These are phyloP conservation scores for Planiliza haematocheilus DNA, from an alignment of 2,113 vertebrate genomes.

Conservation along the genomic window DNA sequence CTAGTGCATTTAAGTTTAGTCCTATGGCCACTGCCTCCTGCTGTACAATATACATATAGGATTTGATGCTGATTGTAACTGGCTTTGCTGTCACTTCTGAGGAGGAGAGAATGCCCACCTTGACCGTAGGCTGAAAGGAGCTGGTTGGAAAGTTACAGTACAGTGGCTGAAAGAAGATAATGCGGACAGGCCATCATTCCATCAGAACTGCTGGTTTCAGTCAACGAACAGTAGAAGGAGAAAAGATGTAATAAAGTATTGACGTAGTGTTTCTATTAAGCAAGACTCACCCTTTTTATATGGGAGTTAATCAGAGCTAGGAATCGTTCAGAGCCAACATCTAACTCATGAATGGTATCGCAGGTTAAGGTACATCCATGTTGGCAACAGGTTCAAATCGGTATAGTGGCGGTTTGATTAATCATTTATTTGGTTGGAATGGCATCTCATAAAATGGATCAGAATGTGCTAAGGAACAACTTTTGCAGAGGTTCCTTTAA, in stretches of 20 bases:
- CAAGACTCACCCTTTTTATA: background rate
- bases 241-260: too few relatives aligned
- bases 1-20: background rate
- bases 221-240: too few relatives aligned
- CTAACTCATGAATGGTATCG: background rate
- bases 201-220: too few relatives aligned
- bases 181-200: too few relatives aligned
- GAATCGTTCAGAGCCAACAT: background rate
- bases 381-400: background rate
- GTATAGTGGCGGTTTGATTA: background rate
- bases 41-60: too few relatives aligned
- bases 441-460: too few relatives aligned
- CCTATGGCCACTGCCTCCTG: too few relatives aligned
- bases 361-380: background rate
- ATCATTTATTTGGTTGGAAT: too few relatives aligned
- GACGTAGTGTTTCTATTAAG: background rate
- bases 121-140: background rate
- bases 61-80: too few relatives aligned
- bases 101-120: background rate
- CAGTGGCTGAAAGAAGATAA: background rate
- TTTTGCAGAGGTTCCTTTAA: conserved; percentile 13
- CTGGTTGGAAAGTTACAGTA: background rate
- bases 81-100: too few relatives aligned
- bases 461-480: background rate
- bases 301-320: background rate